Evolutionary conservation across 2,797 vertebrate species (phyloP).

Genomic region (Muscicapa striata): DNA sequence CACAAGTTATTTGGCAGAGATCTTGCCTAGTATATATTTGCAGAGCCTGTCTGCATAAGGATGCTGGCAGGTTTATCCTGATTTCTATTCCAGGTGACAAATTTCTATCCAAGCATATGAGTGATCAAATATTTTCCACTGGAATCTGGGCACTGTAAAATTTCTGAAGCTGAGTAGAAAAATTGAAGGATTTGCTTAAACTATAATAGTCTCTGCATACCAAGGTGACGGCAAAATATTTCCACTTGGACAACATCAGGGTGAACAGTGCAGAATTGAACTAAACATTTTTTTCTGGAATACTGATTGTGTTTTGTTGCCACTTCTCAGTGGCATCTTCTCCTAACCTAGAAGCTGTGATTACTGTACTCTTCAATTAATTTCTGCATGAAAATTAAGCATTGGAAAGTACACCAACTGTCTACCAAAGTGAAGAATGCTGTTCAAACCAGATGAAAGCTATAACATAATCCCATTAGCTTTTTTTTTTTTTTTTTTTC

Average conservation of each 20-base stretch:
- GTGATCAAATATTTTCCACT: conserved; percentile 83
- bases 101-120: conserved; percentile 77
- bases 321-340: conserved; percentile 8
- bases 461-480: conserved; percentile 48
- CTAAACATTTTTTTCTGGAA: conserved; percentile 43
- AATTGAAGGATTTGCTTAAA: conserved; percentile 73
- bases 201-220: conserved; percentile 71
- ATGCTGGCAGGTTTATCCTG: conserved; percentile 77
- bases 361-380: neutral
- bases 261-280: conserved; percentile 15
- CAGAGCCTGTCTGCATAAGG: conserved; percentile 77
- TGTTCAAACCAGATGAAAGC: conserved; percentile 43
- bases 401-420: neutral
- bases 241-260: conserved; percentile 70
- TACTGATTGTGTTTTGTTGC: conserved; percentile 8
- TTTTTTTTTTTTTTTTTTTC: conserved; percentile 3
- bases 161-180: conserved; percentile 76
- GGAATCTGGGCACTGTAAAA: conserved; percentile 83
- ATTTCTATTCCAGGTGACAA: conserved; percentile 84
- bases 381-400: conserved; percentile 9
- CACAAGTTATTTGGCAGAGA: conserved; percentile 77
- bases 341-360: neutral
- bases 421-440: conserved; percentile 35
- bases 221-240: conserved; percentile 72
- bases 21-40: conserved; percentile 77